These are phyloP conservation scores for Ophioderma brevispina DNA, from an alignment of 35 echinoderm and acorn worm genomes.

Conservation along the genomic window DNA sequence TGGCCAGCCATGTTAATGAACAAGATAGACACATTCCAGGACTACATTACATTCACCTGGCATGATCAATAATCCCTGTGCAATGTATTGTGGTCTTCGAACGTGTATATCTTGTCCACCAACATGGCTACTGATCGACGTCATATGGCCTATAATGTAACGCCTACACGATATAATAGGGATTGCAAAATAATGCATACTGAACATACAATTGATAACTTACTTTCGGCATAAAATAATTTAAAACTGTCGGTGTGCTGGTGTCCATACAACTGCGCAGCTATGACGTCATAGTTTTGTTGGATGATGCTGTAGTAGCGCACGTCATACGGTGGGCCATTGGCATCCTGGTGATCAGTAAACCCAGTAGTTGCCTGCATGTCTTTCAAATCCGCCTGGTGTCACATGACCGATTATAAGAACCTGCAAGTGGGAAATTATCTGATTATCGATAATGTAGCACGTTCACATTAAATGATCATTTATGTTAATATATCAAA, in stretches of 20 bases:
- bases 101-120: no score
- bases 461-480: neutral
- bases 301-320: slow-evolving; percentile 22
- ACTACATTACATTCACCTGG: no score
- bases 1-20: no score
- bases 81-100: no score
- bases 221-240: slow-evolving; percentile 23
- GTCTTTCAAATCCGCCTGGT: slow-evolving; percentile 22
- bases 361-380: neutral
- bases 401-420: slow-evolving; percentile 37
- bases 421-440: slow-evolving; percentile 26
- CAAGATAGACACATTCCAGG: no score
- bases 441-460: neutral
- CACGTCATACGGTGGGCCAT: neutral
- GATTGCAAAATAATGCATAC: no score
- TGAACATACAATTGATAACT: neutral
- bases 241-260: slow-evolving; percentile 49
- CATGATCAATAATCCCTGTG: no score
- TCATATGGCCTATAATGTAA: no score
- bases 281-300: slow-evolving; percentile 41
- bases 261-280: slow-evolving; percentile 51
- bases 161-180: no score
- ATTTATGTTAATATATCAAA: no score
- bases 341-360: neutral
- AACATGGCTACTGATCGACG: no score